A percentile compares a stretch with the other conserved stretches of the same genome.
Conservation (phyloP, 2,888 invertebrate species). For the Drosophila kanekoi region DNA sequence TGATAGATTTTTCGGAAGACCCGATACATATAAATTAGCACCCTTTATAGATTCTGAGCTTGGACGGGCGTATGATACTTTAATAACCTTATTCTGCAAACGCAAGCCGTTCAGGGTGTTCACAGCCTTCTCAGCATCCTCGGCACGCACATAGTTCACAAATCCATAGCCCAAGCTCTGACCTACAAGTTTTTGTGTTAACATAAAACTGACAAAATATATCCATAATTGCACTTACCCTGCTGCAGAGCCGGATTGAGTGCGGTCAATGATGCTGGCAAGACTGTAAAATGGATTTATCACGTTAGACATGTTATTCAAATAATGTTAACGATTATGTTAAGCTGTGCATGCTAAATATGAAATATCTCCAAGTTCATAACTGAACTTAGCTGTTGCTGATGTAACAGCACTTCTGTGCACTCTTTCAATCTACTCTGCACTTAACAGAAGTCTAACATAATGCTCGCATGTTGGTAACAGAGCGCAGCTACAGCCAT, state of each 20-base stretch:
- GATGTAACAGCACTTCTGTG: not conserved
- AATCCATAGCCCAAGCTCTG: constrained; percentile 99
- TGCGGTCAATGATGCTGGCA: constrained; percentile 84
- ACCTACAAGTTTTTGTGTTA: constrained; percentile 86
- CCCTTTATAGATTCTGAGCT: constrained; percentile 99
- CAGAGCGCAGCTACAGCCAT: no score
- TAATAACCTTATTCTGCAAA: constrained; percentile 99
- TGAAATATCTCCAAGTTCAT: no score
- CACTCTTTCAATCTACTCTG: no score
- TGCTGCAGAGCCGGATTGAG: constrained; percentile 85
- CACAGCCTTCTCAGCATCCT: constrained; percentile 99
- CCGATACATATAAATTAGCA: constrained; percentile 98
- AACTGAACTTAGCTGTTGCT: not conserved
- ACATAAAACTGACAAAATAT: not conserved
- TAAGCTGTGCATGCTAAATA: not conserved
- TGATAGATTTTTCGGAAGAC: constrained; percentile 98
- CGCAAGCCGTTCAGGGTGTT: constrained; percentile 98
- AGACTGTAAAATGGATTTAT: constrained; percentile 67
- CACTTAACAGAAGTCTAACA: not conserved
- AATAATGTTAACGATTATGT: not conserved
- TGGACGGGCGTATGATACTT: constrained; percentile 98
- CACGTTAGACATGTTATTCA: constrained; percentile 18
- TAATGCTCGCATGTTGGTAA: not conserved
- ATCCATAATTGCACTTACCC: constrained; percentile 65
- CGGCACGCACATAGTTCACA: constrained; percentile 99